phyloP scores from a whole-genome alignment of 2,797 vertebrate genomes.

The Acridotheres tristis region DNA sequence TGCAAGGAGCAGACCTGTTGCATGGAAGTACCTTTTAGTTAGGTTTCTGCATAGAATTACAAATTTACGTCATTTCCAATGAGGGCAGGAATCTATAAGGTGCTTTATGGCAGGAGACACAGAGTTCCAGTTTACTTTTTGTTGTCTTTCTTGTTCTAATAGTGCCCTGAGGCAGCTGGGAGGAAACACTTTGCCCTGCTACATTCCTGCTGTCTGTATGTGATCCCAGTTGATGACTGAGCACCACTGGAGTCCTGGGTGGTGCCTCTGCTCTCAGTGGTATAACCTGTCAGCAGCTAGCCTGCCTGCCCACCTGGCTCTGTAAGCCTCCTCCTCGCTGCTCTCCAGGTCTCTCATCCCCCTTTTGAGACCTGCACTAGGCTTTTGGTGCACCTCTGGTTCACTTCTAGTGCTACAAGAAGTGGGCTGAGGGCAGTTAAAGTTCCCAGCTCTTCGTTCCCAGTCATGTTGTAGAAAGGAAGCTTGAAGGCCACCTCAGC shows the following conservation, averaged over 20 bases:
- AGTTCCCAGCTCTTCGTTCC: neutral
- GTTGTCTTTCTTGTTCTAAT: neutral
- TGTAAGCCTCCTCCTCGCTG: neutral
- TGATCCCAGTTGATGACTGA: neutral
- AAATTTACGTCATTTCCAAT: neutral
- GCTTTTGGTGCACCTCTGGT: neutral
- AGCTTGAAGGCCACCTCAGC: neutral
- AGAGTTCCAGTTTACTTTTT: neutral
- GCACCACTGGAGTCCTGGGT: neutral
- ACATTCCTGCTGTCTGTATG: neutral
- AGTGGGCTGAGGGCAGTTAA: neutral
- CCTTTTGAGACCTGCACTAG: neutral
- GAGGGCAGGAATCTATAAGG: neutral
- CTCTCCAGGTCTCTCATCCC: rapidly evolving
- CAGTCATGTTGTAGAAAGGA: neutral
- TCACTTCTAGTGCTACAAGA: neutral
- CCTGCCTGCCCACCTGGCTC: neutral
- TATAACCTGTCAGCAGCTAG: neutral
- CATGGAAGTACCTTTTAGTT: neutral
- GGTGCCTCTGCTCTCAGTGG: neutral
- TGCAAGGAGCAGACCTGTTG: neutral
- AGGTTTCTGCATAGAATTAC: neutral
- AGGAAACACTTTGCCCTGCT: neutral
- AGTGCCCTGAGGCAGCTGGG: neutral
- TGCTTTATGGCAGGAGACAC: neutral